A percentile compares a stretch with the other conserved stretches of the same genome.
Evolutionary conservation across 2,888 invertebrate species (phyloP).

Genomic region (Mesoligia furuncula): DNA sequence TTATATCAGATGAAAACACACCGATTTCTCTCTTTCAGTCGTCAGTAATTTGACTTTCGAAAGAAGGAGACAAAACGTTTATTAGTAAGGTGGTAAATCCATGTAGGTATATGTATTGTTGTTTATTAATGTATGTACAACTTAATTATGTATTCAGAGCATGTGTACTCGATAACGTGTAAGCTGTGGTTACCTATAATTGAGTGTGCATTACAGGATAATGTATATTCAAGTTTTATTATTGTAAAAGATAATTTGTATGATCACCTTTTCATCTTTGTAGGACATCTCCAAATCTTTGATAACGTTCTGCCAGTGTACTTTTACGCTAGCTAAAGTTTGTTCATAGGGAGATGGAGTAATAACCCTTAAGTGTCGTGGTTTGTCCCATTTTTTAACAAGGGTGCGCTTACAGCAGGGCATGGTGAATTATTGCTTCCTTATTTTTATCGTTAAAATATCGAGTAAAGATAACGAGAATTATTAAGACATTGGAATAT

Average conservation of each 20-base stretch:
- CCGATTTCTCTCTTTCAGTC: too few species aligned
- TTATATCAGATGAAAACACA: too few species aligned
- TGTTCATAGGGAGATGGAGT: constrained; percentile 83
- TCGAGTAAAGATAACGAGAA: not conserved
- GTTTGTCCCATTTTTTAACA: constrained; percentile 82
- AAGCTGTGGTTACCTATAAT: not conserved
- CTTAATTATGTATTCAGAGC: not conserved
- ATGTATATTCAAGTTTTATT: too few species aligned
- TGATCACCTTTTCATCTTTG: constrained; percentile 84
- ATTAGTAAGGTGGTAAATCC: too few species aligned
- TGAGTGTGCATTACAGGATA: not conserved
- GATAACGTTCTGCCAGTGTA: constrained; percentile 84
- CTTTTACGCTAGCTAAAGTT: constrained; percentile 84
- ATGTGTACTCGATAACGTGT: not conserved
- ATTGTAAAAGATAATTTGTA: not conserved
- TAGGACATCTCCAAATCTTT: constrained; percentile 82
- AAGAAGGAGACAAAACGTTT: too few species aligned
- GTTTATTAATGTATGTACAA: not conserved
- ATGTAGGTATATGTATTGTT: too few species aligned
- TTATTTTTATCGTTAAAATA: not conserved
- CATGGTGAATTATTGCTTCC: constrained; percentile 68
- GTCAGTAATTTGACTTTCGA: too few species aligned
- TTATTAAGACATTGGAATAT: not conserved
- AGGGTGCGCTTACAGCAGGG: constrained; percentile 82
- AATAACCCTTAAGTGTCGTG: constrained; percentile 74